These are phyloP conservation scores for Notodonta ziczac DNA, from an alignment of 2,888 invertebrate genomes.

Conservation along the genomic window DNA sequence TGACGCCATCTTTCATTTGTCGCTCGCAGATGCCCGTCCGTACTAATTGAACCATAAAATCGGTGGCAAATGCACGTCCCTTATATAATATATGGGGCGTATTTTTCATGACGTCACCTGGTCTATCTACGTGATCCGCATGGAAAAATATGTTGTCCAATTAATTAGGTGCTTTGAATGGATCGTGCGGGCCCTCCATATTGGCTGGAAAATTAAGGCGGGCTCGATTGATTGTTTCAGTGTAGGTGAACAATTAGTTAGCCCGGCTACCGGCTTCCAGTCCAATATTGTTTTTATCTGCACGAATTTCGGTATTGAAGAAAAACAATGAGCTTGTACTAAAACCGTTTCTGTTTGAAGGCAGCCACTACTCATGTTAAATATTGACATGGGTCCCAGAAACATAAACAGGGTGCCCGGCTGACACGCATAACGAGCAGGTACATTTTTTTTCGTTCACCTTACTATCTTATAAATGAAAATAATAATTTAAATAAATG, in stretches of 20 bases:
- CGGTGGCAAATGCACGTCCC: conserved; percentile 40
- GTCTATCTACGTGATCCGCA: conserved; percentile 62
- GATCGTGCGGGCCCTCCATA: conserved; percentile 63
- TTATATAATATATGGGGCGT: conserved; percentile 57
- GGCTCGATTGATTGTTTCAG: conserved; percentile 65
- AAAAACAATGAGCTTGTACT: not conserved
- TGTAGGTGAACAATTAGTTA: conserved; percentile 60
- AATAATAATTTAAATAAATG: no score
- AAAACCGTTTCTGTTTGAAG: no score
- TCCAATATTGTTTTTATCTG: conserved; percentile 31
- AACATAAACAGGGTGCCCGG: no score
- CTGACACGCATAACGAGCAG: no score
- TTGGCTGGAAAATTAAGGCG: conserved; percentile 70
- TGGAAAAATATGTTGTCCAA: conserved; percentile 70
- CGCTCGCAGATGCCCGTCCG: conserved; percentile 44
- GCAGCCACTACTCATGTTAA: no score
- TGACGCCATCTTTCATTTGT: conserved; percentile 52
- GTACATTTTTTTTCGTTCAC: no score
- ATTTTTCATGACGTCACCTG: conserved; percentile 73
- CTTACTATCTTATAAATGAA: no score
- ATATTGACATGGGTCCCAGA: no score
- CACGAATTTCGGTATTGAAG: not conserved
- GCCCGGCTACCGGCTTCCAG: conserved; percentile 30
- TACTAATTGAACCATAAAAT: conserved; percentile 60
- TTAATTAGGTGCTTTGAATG: conserved; percentile 75